phyloP scores from a whole-genome alignment of 35 echinoderm and acorn worm species.

The Strongylocentrotus purpuratus region DNA sequence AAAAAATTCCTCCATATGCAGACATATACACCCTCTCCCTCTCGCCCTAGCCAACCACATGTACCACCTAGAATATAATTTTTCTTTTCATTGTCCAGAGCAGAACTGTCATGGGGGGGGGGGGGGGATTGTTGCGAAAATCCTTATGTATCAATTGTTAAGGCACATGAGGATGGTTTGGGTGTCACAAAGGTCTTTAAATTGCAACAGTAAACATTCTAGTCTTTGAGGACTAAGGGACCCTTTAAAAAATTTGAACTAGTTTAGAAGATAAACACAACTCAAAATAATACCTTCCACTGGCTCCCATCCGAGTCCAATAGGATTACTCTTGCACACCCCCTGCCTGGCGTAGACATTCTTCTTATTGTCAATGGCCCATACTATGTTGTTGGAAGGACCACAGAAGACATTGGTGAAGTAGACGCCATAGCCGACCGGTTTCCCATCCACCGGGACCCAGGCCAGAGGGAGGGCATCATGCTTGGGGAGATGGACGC shows the following conservation, averaged over 20 bases:
- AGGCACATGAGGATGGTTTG: no score
- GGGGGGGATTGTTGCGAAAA: no score
- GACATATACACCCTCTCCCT: no score
- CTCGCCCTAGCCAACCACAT: no score
- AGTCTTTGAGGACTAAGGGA: background rate
- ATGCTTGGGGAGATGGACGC: constrained; percentile 67
- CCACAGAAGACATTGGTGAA: constrained; percentile 84
- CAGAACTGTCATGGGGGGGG: no score
- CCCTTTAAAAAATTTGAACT: no score
- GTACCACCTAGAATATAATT: no score
- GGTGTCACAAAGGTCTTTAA: no score
- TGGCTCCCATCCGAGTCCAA: constrained; percentile 82
- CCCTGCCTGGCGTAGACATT: constrained; percentile 87
- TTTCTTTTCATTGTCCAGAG: no score
- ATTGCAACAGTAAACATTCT: background rate
- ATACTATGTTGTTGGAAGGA: constrained; percentile 74
- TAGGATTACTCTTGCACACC: constrained; percentile 67
- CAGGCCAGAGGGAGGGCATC: constrained; percentile 80
- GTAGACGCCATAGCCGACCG: constrained; percentile 51
- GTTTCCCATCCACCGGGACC: constrained; percentile 84
- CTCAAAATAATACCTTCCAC: constrained; percentile 78
- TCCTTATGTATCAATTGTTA: no score
- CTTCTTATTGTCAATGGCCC: constrained; percentile 90
- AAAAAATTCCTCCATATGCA: no score
- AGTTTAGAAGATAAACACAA: background rate